phyloP scores from a whole-genome alignment of 2,888 invertebrate genomes.

The Cosmia trapezina region DNA sequence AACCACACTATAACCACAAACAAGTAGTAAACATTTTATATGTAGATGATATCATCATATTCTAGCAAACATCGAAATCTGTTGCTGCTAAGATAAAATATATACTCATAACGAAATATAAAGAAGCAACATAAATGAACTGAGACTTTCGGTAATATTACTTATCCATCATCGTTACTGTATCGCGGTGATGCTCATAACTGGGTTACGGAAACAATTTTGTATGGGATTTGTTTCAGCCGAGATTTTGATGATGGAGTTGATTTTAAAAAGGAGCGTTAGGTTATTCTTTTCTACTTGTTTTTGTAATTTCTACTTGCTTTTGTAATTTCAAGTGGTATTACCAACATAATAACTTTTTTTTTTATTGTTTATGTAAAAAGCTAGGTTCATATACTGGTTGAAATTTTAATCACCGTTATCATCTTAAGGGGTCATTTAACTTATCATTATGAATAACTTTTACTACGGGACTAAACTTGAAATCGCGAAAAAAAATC shows the following conservation, averaged over 20 bases:
- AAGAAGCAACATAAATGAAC: constrained; percentile 49
- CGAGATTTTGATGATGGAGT: constrained; percentile 52
- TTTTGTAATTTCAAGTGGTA: neutral
- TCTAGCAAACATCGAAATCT: constrained; percentile 12
- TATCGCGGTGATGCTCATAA: constrained; percentile 55
- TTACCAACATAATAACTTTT: neutral
- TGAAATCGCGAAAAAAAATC: no score
- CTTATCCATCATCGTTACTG: constrained; percentile 67
- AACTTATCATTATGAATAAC: no score
- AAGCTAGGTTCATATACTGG: neutral
- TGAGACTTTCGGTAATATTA: constrained; percentile 55
- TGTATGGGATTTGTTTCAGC: constrained; percentile 50
- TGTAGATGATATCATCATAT: constrained; percentile 13
- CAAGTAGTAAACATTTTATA: neutral
- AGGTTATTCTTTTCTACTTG: neutral
- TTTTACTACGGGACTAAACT: no score
- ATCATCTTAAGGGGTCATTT: no score
- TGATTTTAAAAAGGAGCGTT: constrained; percentile 39
- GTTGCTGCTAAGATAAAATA: constrained; percentile 27
- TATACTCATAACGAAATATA: constrained; percentile 23
- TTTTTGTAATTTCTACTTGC: neutral
- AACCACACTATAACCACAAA: neutral
- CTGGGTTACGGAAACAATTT: constrained; percentile 54
- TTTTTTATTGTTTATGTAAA: neutral
- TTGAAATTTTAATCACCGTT: no score